Base-by-base conservation (phyloP, 1,140 invertebrate species). In the Trichomalopsis sarcophagae region DNA sequence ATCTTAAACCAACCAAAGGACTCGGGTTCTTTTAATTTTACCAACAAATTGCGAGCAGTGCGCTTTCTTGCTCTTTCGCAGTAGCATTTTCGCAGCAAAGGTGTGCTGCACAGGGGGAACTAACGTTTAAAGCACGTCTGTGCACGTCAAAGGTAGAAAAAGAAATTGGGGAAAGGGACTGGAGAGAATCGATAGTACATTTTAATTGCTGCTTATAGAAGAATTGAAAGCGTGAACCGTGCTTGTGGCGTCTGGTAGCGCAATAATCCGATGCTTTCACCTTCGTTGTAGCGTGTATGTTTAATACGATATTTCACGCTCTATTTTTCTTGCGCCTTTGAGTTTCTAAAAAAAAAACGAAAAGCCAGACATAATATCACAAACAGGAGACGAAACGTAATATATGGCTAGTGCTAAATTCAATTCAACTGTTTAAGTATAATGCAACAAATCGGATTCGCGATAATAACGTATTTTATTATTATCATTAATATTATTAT, bases 171-270 rank as follows among this genome's bases (percentile, higher is more conserved):
- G 69, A 30, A 10, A 17, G 27, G 30, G 14, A 6, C 36, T 47
- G 10, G n/a, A 81, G 21, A 23, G 2, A 62, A 23, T 17, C 40
- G n/a, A 84, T 84, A 84, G 74, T 33, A 40, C 75, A 82, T 77
- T 86, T 82, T 86, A 81, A 84, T 84, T 78, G 82, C 78, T 82
- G 69, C 74, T 82, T 33, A 33, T 27, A 2, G 36, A 30, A 27
- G 30, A 62, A 62, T 21, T 62, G 55, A 62, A 21, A 9, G 6
- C 40, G 40, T 5, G 21, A 62, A n/a, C 55, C 21, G 13, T 62
- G 55, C 17, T 21, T 17, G 55, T 21, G 55, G 21, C 6, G 17
- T 62, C 55, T 17, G 47, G 55, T 62, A 62, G 71, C 69, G 30
- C 55, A 23, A 81, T 40, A 66, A 80, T 78, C 71, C 40, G 27